Percentiles rank a stretch among this genome's conserved stretches.
Conservation (phyloP, 2,888 invertebrate genomes). For the Thereva unica region DNA sequence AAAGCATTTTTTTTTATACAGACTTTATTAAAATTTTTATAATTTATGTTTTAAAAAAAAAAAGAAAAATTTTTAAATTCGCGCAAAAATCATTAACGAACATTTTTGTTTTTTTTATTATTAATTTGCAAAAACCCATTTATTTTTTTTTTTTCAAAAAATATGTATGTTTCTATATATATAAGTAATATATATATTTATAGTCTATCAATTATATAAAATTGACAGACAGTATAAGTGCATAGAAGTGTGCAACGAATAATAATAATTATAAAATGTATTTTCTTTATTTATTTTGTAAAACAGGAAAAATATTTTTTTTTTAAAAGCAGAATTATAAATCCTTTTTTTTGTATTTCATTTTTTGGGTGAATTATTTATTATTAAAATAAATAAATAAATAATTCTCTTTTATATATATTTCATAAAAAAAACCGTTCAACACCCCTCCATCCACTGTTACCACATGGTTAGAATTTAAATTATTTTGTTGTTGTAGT, state of each 20-base stretch:
- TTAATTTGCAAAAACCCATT: too few relatives aligned
- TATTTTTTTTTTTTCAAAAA: too few relatives aligned
- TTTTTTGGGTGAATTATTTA: too few relatives aligned
- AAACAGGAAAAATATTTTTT: conserved; percentile 12
- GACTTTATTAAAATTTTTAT: not conserved
- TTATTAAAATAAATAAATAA: conserved; percentile 12
- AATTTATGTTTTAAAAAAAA: too few relatives aligned
- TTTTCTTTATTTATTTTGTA: conserved; percentile 25
- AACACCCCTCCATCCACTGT: conserved; percentile 35
- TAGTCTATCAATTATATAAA: not conserved
- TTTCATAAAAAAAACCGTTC: conserved; percentile 31
- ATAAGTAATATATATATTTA: too few relatives aligned
- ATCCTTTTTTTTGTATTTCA: too few relatives aligned
- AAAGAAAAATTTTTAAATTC: too few relatives aligned
- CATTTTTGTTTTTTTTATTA: too few relatives aligned
- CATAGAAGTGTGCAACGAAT: conserved; percentile 35
- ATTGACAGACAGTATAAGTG: conserved; percentile 34
- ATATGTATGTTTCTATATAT: too few relatives aligned
- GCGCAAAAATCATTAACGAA: too few relatives aligned
- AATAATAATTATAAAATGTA: conserved; percentile 21
- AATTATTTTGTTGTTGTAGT: not conserved
- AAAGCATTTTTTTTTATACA: conserved; percentile 6
- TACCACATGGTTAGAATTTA: conserved; percentile 21
- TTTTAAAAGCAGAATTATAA: not conserved
- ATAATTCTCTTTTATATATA: conserved; percentile 10